Conservation (phyloP, 2,888 invertebrate genomes). For the Drosophila limbata region DNA sequence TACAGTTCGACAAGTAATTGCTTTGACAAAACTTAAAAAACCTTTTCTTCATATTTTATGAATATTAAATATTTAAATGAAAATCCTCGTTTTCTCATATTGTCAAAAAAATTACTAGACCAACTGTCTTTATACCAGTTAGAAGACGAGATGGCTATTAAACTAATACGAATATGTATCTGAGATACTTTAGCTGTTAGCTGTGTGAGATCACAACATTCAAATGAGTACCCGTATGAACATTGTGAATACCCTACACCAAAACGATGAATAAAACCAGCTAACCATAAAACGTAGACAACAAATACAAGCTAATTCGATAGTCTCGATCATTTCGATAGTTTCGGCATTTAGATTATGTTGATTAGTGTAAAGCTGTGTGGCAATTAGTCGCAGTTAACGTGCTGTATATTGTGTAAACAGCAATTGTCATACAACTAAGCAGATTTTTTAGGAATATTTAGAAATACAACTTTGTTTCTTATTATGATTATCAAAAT, state of each 20-base stretch:
- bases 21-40: neutral
- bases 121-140: constrained; percentile 37
- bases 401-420: constrained; percentile 2
- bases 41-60: too few relatives aligned
- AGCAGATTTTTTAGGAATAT: too few relatives aligned
- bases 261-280: constrained; percentile 13
- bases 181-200: constrained; percentile 19
- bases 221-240: neutral
- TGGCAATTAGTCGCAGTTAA: constrained; percentile 16
- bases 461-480: too few relatives aligned
- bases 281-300: constrained; percentile 5
- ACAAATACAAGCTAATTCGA: neutral
- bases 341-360: constrained; percentile 1
- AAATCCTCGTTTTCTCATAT: neutral
- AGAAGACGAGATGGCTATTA: constrained; percentile 23
- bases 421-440: neutral
- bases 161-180: constrained; percentile 6
- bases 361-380: constrained; percentile 21
- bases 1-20: neutral
- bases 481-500: neutral
- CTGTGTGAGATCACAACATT: constrained; percentile 38
- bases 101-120: neutral
- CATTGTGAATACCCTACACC: constrained; percentile 28
- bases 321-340: constrained; percentile 6
- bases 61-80: too few relatives aligned